Percentiles rank a stretch among this genome's conserved stretches.
Evolutionary conservation across 2,797 vertebrate genomes (phyloP).

Genomic region (Cyprinella venusta): DNA sequence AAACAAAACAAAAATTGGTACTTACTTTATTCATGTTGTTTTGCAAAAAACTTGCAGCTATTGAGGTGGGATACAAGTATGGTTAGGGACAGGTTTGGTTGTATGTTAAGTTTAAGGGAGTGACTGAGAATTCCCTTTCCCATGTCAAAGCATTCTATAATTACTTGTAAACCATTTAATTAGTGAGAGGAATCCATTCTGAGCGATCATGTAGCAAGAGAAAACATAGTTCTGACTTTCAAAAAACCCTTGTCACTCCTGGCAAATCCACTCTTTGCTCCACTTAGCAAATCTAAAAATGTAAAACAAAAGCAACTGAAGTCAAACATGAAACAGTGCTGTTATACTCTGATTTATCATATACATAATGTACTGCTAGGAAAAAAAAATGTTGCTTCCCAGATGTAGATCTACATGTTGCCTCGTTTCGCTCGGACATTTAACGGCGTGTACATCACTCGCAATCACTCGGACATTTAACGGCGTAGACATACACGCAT

Average conservation of each 20-base stretch:
- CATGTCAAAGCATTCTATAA: neutral
- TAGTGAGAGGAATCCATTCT: neutral
- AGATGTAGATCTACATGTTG: too few species aligned
- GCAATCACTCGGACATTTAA: too few species aligned
- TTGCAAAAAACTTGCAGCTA: neutral
- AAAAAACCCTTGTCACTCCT: neutral
- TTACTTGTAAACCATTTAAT: too few species aligned
- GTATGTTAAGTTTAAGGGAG: neutral
- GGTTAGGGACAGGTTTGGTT: neutral
- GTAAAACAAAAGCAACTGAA: neutral
- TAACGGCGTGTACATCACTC: too few species aligned
- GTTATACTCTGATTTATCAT: neutral
- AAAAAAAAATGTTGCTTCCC: too few species aligned
- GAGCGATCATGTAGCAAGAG: neutral
- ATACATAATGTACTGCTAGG: neutral
- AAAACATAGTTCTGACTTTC: neutral
- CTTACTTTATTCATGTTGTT: neutral
- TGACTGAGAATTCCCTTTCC: neutral
- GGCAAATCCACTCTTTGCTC: neutral
- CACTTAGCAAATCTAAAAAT: neutral
- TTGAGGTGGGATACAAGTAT: neutral
- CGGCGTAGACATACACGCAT: too few species aligned
- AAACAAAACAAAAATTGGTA: neutral
- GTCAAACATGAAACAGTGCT: neutral
- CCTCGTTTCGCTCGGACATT: too few species aligned